phyloP scores from a whole-genome alignment of 30 jellyfish, hydroid and myxozoan genomes.

The Pseudorhiza aurosa region DNA sequence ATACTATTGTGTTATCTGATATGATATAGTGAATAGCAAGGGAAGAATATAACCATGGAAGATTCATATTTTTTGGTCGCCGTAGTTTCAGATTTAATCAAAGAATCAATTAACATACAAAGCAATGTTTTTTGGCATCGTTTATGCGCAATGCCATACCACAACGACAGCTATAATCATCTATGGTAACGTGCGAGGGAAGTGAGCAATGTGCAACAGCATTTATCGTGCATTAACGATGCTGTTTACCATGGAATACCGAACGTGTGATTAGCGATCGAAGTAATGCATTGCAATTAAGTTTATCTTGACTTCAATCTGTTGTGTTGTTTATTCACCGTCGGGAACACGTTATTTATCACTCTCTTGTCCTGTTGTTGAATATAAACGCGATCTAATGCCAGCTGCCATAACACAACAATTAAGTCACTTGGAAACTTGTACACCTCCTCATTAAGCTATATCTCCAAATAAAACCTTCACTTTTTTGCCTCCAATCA shows the following conservation, averaged over 20 bases:
- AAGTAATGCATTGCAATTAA: too few species aligned
- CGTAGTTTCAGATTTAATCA: too few species aligned
- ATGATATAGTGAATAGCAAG: too few species aligned
- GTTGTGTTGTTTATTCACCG: neutral
- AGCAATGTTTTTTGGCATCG: too few species aligned
- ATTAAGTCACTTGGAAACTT: neutral
- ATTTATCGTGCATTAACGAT: too few species aligned
- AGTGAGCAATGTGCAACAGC: too few species aligned
- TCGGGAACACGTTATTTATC: neutral
- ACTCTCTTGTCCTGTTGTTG: neutral
- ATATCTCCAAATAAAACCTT: too few species aligned
- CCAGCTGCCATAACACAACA: slow-evolving; percentile 1
- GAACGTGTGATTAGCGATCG: neutral
- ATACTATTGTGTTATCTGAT: too few species aligned
- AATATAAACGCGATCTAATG: neutral
- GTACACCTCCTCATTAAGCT: neutral
- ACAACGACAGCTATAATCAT: neutral
- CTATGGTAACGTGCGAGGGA: neutral
- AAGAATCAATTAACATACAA: too few species aligned
- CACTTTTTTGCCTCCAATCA: too few species aligned
- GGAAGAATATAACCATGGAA: too few species aligned
- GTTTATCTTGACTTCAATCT: neutral
- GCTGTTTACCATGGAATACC: neutral
- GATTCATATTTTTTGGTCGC: too few species aligned
- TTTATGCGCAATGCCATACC: neutral